phyloP scores from a whole-genome alignment of 1,140 invertebrate genomes.

The Leptinotarsa texana region DNA sequence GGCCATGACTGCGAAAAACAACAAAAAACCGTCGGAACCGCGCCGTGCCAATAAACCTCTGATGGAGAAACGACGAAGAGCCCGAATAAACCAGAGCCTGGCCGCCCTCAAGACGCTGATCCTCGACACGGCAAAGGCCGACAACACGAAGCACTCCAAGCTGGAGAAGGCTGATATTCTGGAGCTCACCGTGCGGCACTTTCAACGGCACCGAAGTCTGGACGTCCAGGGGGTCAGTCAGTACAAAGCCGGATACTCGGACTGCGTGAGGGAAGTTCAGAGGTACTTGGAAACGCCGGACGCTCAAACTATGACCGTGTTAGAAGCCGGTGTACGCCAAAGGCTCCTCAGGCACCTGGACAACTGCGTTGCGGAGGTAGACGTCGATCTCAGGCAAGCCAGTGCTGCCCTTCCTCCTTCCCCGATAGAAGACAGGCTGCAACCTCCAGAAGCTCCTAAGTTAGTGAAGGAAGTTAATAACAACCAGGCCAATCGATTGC shows the following conservation, averaged over 20 bases:
- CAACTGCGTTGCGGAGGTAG: conserved; percentile 71
- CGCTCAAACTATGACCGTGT: conserved; percentile 64
- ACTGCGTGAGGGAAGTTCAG: conserved; percentile 77
- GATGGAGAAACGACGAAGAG: conserved; percentile 87
- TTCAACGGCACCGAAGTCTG: conserved; percentile 73
- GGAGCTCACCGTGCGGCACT: conserved; percentile 86
- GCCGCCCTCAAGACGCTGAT: conserved; percentile 84
- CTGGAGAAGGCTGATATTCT: conserved; percentile 93
- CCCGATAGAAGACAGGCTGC: conserved; percentile 34
- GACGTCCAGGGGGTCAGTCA: conserved; percentile 64
- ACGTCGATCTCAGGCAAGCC: conserved; percentile 65
- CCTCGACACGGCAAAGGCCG: conserved; percentile 68
- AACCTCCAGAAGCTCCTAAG: conserved; percentile 44
- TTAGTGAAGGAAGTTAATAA: conserved; percentile 48
- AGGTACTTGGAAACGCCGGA: conserved; percentile 69
- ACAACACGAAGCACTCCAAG: conserved; percentile 75
- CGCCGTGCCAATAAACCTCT: conserved; percentile 81
- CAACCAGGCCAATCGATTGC: conserved; percentile 26
- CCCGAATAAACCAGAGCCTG: conserved; percentile 86
- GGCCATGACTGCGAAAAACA: conserved; percentile 52
- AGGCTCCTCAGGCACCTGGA: conserved; percentile 72
- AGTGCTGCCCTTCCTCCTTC: conserved; percentile 7
- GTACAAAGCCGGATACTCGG: conserved; percentile 74
- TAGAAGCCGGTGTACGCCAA: conserved; percentile 70
- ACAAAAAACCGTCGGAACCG: conserved; percentile 51